Evolutionary conservation across 2,797 vertebrate species (phyloP), one percentile per base, ranked within the genome.

Genomic region (Acanthis flammea): DNA sequence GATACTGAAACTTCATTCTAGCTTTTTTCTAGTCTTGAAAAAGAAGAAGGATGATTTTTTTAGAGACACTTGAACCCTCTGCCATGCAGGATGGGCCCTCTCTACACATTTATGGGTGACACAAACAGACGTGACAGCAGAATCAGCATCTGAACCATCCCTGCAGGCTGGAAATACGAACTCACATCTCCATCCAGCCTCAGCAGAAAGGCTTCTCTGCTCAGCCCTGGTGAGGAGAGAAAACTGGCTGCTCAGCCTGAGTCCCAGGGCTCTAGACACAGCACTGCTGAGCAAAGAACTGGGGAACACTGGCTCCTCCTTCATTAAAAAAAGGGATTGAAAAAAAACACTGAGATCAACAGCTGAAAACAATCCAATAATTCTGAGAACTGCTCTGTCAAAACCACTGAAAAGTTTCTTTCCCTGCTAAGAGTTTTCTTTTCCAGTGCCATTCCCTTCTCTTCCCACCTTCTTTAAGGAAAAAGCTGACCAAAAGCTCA

Each of bases 311-410:
- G 77, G 48, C 53, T 92, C 73, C 90, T 94, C 79, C 60, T 66
- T 88, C 73, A 75, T 44, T 65, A 57, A 91, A 90, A 70, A 70
- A 81, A 22, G 51, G 47, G 62, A 88, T 45, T 86, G 89, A 83
- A 94, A 94, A 86, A 88, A 96, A 93, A 83, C 30, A 66, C 54
- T 88, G 89, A 88, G 68, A 62, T 81, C 91, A 92, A 77, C 62
- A 94, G 89, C 58, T 92, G 65, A 92, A 92, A 72, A 90, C 1
- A 31, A 92, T 70, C 37, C 1, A 12, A 86, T 78, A 12, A 86
- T 78, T 89, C 70, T 57, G 54, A 94, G 84, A 91, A 79, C 44
- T 73, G 54, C 33, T 87, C 57, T 57, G 70, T 65, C 73, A 75
- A 83, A 93, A 85, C 5, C 50, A 66, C 31, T 12, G 12, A 85